phyloP scores from a whole-genome alignment of 2,888 invertebrate genomes.

The Cynaeus angustus region DNA sequence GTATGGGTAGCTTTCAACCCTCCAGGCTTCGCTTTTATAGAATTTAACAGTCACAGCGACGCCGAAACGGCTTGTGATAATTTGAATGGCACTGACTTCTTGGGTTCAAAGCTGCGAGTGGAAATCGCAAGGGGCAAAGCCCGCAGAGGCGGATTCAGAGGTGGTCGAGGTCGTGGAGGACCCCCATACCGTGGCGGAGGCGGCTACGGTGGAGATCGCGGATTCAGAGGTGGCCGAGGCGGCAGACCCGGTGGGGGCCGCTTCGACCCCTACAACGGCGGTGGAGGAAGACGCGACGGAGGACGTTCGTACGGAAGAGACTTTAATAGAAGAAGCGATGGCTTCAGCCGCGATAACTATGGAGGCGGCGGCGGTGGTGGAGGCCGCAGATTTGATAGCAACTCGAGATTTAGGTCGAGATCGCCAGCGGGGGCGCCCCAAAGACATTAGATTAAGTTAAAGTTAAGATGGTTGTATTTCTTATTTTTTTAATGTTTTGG shows the following conservation, averaged over 20 bases:
- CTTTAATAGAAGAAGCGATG: constrained; percentile 58
- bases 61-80: constrained; percentile 92
- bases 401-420: constrained; percentile 62
- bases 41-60: constrained; percentile 91
- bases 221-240: constrained; percentile 56
- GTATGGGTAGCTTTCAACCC: constrained; percentile 97
- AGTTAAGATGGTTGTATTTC: constrained; percentile 6
- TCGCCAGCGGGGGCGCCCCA: constrained; percentile 59
- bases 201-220: constrained; percentile 66
- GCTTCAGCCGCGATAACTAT: constrained; percentile 60
- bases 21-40: constrained; percentile 95
- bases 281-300: constrained; percentile 54
- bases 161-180: constrained; percentile 72
- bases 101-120: constrained; percentile 90
- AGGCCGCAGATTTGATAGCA: constrained; percentile 60
- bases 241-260: constrained; percentile 66
- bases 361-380: constrained; percentile 60
- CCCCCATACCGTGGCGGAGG: constrained; percentile 67
- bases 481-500: constrained; percentile 3
- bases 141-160: constrained; percentile 77
- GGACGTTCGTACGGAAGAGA: constrained; percentile 55
- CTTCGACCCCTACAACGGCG: constrained; percentile 56
- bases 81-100: constrained; percentile 90
- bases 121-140: constrained; percentile 90
- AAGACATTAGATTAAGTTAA: constrained; percentile 54